phyloP scores from a whole-genome alignment of 2,888 invertebrate species.

The Serripes groenlandicus region DNA sequence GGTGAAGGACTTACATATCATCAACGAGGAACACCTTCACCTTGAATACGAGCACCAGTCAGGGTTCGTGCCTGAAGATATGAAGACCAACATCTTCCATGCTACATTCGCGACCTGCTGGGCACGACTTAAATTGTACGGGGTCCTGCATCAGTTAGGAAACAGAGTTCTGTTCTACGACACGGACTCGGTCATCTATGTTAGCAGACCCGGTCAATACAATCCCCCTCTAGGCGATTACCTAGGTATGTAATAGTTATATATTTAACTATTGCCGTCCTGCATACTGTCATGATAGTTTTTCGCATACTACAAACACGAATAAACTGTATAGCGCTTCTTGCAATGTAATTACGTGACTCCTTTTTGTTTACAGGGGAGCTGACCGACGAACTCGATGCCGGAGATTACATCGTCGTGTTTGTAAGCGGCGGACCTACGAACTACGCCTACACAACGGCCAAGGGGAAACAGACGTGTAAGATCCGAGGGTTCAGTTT shows the following conservation, averaged over 20 bases:
- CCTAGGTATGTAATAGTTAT: slow-evolving; percentile 15
- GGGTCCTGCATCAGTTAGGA: not conserved
- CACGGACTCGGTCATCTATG: slow-evolving; percentile 41
- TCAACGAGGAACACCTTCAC: slow-evolving; percentile 30
- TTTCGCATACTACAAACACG: no score
- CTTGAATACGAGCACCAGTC: slow-evolving; percentile 20
- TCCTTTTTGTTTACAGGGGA: slow-evolving; percentile 59
- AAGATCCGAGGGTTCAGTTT: slow-evolving; percentile 74
- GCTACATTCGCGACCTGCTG: slow-evolving; percentile 54
- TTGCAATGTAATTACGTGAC: no score
- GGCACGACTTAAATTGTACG: slow-evolving; percentile 40
- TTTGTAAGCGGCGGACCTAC: slow-evolving; percentile 83
- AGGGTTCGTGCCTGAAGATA: slow-evolving; percentile 27
- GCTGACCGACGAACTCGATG: slow-evolving; percentile 23
- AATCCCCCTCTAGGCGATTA: slow-evolving; percentile 37
- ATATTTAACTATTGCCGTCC: no score
- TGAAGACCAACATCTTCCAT: slow-evolving; percentile 30
- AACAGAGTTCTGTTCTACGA: slow-evolving; percentile 43
- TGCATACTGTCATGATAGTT: no score
- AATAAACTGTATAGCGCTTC: no score
- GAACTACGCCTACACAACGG: slow-evolving; percentile 80
- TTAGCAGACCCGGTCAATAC: slow-evolving; percentile 16
- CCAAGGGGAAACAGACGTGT: slow-evolving; percentile 59
- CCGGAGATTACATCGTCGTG: slow-evolving; percentile 32
- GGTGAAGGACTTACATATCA: slow-evolving; percentile 31